Evolutionary conservation across 30 jellyfish, hydroid and myxozoan genomes (phyloP), one percentile per base, ranked within the genome.

Genomic region (Catostylus mosaicus): DNA sequence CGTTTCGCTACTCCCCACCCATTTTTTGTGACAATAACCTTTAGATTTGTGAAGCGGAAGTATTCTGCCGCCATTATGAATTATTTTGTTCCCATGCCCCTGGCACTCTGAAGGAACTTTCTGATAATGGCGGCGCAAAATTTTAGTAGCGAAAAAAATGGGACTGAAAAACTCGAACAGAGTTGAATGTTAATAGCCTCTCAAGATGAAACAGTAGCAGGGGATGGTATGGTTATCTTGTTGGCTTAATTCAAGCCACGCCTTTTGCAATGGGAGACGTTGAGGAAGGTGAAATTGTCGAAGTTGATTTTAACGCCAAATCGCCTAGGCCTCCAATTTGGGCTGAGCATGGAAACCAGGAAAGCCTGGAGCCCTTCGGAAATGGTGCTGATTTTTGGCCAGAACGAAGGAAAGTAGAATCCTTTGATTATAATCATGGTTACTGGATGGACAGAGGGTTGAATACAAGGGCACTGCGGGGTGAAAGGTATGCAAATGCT

Each of bases 231-330:
- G n/a, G n/a, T n/a, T n/a, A n/a, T n/a, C n/a, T n/a, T n/a, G n/a
- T n/a, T n/a, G n/a, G n/a, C n/a, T n/a, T n/a, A n/a, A n/a, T n/a
- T n/a, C n/a, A n/a, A n/a, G 0, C 24, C 63, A 3, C 2, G 5
- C 20, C 63, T 50, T 50, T 50, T 27, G 20, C 7, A 14, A 75
- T 75, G 86, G 64, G 75, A 9, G 86, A 75, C 24, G 74, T 75
- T 1, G 86, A 75, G 31, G 86, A 75, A 75, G 86, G 86, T 20
- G 86, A 75, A 51, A 75, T 75, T 59, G 23, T 57, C 20, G 86
- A 75, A 20, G 31, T 18, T 9, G 75, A 56, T 24, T n/a, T 24
- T 4, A 56, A 57, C 22, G 26, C 19, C 26, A 31, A 4, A 2
- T 31, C 77, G 63, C 63, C 63, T 27, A 50, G 2, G 63, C 54